Evolutionary conservation across 2,888 invertebrate genomes (phyloP), one percentile per base, ranked within the genome.

Genomic region (Eupsilia transversa): DNA sequence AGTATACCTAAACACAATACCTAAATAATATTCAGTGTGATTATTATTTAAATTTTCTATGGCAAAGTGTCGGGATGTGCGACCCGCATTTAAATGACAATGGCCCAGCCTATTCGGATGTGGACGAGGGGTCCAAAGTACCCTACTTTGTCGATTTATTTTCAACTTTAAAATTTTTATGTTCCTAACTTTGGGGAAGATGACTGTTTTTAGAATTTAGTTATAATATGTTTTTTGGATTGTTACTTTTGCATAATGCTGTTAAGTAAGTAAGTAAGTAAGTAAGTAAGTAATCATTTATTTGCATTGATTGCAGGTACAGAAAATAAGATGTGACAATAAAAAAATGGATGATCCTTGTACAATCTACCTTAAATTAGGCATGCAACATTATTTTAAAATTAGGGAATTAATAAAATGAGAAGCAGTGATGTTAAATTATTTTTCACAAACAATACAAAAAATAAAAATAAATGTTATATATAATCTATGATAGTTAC

Each of bases 71-170:
- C 91, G 89, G 90, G 91, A 90, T 91, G 90, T 88, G 91, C 91
- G 91, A 89, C 86, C 84, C 83, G 71, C 46, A 95, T 95, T 95
- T 94, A 90, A 94, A 95, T 96, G 91, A 96, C 95, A 96, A 96
- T 94, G 66, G 82, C 52, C 41, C 69, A 64, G 74, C 80, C 85
- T 72, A 83, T 86, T 86, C 76, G 76, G 72, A 86, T 84, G 77
- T 83, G 74, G 81, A 77, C 67, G 80, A 87, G 86, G 88, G 87
- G 86, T 77, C 80, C 64, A 64, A 83, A 87, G 77, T 84, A 87
- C 81, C 86, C 81, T 77, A 86, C 82, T 86, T 86, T 67, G 68
- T 79, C 82, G 80, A 87, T 86, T 86, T 86, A 87, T 87, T 86
- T 82, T 85, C 73, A 86, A 86, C 80, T 87, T 87, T 80, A 83